Conservation (phyloP, 2,113 vertebrate genomes). For the Australoheros scitulus region DNA sequence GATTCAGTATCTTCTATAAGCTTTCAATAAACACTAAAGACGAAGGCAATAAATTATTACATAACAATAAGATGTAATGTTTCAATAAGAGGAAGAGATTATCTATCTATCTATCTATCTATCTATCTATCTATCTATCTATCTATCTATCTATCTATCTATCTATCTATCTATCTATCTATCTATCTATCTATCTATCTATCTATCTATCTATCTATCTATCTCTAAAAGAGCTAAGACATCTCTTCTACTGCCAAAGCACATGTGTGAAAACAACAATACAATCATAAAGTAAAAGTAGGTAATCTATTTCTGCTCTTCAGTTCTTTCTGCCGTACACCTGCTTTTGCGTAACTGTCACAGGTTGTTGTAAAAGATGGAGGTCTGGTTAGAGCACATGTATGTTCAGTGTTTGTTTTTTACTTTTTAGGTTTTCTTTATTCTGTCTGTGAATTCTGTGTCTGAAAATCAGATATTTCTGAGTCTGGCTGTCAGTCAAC, state of each 20-base stretch:
- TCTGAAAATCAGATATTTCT: slow-evolving; percentile 28
- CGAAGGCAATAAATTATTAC: slow-evolving; percentile 53
- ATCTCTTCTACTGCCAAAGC: slow-evolving; percentile 47
- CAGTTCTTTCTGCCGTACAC: background rate
- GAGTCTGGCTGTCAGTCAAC: slow-evolving; percentile 32
- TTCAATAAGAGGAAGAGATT: slow-evolving; percentile 32
- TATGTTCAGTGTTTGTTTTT: slow-evolving; percentile 16
- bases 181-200: background rate
- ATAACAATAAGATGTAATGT: slow-evolving; percentile 29
- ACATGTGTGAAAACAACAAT: slow-evolving; percentile 15
- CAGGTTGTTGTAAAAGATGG: slow-evolving; percentile 11
- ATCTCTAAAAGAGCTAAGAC: background rate
- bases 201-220: slow-evolving; percentile 12
- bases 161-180: slow-evolving; percentile 4
- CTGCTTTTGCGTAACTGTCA: background rate
- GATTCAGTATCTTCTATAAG: background rate
- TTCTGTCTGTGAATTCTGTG: background rate
- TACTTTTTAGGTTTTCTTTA: background rate
- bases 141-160: background rate
- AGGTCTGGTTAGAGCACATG: background rate
- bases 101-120: background rate
- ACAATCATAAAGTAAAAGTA: background rate
- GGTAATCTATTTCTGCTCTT: background rate
- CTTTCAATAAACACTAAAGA: slow-evolving; percentile 11
- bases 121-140: background rate